phyloP scores from a whole-genome alignment of 92 coral and sea anemone genomes.

The Actinostola sp. region DNA sequence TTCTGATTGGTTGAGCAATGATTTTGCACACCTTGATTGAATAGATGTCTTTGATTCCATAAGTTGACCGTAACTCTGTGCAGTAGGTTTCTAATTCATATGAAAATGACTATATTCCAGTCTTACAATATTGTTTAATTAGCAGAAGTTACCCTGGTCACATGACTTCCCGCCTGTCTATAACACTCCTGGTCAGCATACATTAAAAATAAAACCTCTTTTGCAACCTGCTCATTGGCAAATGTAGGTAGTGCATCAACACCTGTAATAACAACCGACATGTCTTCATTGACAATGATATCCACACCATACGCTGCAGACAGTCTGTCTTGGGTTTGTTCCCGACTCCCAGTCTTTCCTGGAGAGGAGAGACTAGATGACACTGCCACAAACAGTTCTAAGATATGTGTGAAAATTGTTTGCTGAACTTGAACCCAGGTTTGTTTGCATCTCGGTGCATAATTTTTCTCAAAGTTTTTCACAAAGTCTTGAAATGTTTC shows the following conservation, averaged over 20 bases:
- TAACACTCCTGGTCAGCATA: constrained; percentile 38
- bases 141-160: background rate
- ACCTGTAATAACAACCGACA: constrained; percentile 65
- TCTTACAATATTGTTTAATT: background rate
- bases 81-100: background rate
- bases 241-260: constrained; percentile 69
- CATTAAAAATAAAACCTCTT: constrained; percentile 57
- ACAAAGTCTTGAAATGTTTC: constrained; percentile 68
- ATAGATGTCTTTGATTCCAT: no score
- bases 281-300: constrained; percentile 60
- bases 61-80: background rate
- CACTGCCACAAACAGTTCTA: constrained; percentile 59
- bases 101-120: background rate
- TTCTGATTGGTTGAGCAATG: no score
- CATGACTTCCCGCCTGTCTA: constrained; percentile 13
- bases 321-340: constrained; percentile 1
- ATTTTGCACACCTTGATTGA: no score
- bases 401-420: constrained; percentile 44
- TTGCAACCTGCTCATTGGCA: constrained; percentile 50
- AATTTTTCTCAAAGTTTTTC: constrained; percentile 43
- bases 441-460: constrained; percentile 32
- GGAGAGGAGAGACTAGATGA: constrained; percentile 50
- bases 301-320: constrained; percentile 84
- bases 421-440: constrained; percentile 66
- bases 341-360: constrained; percentile 14